Evolutionary conservation across 2,797 vertebrate species (phyloP).

Genomic region (Lateolabrax maculatus): DNA sequence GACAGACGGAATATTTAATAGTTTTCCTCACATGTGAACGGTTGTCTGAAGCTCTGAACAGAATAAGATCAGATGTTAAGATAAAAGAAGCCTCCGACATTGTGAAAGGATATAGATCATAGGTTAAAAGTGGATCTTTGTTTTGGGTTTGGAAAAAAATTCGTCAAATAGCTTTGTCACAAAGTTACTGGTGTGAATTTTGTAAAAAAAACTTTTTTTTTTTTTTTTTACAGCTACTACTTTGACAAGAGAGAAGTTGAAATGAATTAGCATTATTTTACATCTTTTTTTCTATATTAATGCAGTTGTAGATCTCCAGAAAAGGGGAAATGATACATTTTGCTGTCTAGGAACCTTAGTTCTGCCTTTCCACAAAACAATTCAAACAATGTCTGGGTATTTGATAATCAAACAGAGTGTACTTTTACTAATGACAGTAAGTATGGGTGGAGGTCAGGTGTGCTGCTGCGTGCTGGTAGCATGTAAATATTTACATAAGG

Average conservation of each 20-base stretch:
- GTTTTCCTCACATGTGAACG: background rate
- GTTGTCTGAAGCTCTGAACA: background rate
- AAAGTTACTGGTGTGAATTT: background rate
- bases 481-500: constrained; percentile 15
- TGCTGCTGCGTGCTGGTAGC: constrained; percentile 1
- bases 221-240: too few relatives aligned
- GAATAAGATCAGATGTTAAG: background rate
- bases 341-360: constrained; percentile 7
- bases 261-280: background rate
- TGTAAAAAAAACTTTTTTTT: background rate
- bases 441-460: constrained; percentile 24
- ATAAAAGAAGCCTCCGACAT: background rate
- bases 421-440: background rate
- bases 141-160: constrained; percentile 2
- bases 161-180: background rate
- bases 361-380: background rate
- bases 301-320: too few relatives aligned
- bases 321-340: background rate
- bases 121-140: background rate
- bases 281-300: background rate
- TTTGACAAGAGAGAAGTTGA: background rate
- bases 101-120: background rate
- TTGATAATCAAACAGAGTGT: background rate
- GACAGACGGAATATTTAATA: background rate
- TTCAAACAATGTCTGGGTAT: background rate